phyloP scores from a whole-genome alignment of 2,888 invertebrate species.

The Dasysyrphus albostriatus region DNA sequence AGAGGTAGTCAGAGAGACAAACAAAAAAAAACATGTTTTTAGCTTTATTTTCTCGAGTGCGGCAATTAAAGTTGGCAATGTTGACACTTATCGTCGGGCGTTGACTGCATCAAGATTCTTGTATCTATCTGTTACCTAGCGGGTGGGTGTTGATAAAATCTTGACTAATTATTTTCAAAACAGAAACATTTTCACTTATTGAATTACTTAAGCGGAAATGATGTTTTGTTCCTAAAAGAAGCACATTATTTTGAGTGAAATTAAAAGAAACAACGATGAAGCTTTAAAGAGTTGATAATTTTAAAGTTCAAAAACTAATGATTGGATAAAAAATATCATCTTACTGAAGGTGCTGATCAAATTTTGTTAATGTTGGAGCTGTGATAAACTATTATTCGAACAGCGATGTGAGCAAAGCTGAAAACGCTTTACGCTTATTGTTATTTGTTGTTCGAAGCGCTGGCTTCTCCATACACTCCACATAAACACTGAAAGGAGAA shows the following conservation, averaged over 20 bases:
- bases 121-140: not conserved
- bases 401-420: no score
- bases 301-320: not conserved
- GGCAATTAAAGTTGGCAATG: slow-evolving; percentile 46
- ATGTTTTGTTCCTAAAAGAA: slow-evolving; percentile 8
- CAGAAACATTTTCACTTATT: slow-evolving; percentile 51
- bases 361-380: no score
- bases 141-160: slow-evolving; percentile 13
- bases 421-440: no score
- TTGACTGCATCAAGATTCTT: slow-evolving; percentile 54
- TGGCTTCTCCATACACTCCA: no score
- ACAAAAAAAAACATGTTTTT: slow-evolving; percentile 39
- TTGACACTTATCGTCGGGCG: slow-evolving; percentile 35
- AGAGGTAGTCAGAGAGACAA: not conserved
- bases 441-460: no score
- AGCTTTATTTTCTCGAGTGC: slow-evolving; percentile 41
- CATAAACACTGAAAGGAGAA: no score
- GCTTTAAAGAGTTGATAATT: not conserved
- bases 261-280: not conserved
- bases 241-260: not conserved
- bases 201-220: slow-evolving; percentile 38
- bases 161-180: slow-evolving; percentile 19
- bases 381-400: no score
- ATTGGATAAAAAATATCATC: not conserved
- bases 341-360: no score